Evolutionary conservation across 2,113 vertebrate species (phyloP), one percentile per base, ranked within the genome.

Genomic region (Gymnogyps californianus): DNA sequence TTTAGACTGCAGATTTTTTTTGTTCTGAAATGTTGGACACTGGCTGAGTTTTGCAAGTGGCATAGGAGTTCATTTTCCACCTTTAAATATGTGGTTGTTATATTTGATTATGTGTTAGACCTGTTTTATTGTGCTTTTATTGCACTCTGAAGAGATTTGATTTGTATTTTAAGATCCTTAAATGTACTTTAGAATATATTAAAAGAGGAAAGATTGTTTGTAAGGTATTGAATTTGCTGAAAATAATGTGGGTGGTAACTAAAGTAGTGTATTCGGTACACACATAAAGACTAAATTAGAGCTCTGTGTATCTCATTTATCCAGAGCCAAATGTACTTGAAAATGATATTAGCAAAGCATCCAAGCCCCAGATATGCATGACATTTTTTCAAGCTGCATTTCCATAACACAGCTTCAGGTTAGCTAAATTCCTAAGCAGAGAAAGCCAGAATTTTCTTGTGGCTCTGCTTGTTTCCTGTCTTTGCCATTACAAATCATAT

Each of bases 141-240:
- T 95, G 72, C 42, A 61, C 32, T 64, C 42, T 52, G 69, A 76
- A 82, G 64, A 77, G 59, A 81, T 71, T 71, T 92, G 83, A 95
- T 95, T 96, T 92, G 64, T 95, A 34, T 91, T 89, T 92, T 79
- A 89, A 93, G 83, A 55, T 72, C 62, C 38, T 85, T 91, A 79
- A 82, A 95, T 64, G 58, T 89, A 76, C 54, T 91, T 92, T 8
- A 70, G 65, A 84, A 90, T 67, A 71, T 65, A 90, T 91, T 94
- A 87, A 87, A 78, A 86, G 46, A 83, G 24, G 51, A 92, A 76
- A 58, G 61, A 92, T 83, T 85, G 71, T 93, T 95, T 95, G 52
- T 46, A 90, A 85, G 67, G 26, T 90, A 61, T 66, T 93, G 83
- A 88, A 90, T 93, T 90, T 84, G n/a, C 58, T 91, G 74, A 49